Base-by-base conservation (phyloP, 2,113 vertebrate species). In the Oryzias melastigma region DNA sequence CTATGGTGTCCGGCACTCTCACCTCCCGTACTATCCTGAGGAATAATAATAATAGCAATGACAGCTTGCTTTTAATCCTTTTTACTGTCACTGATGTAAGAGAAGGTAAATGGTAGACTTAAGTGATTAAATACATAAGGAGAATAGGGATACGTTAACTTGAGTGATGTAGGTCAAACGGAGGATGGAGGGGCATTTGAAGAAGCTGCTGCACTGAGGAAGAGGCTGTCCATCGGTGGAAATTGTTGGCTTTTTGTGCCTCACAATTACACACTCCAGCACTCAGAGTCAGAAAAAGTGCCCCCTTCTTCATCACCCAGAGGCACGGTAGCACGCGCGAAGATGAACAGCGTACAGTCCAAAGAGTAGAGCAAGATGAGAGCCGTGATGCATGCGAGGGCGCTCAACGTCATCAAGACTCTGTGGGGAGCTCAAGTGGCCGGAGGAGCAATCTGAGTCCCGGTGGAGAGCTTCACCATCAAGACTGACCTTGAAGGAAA, bases 401-500 rank as follows among this genome's bases (percentile, higher is more conserved):
- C 43, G 27, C 14, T 6, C 4, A 0, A 27, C 35, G 3, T 66
- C 63, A 68, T 65, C 63, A 52, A 50, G 41, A 22, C 63, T 62
- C 66, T 64, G 24, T 17, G 17, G 47, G 69, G 62, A 61, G 53
- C 53, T 73, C 57, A 58, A 71, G 75, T 62, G 78, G 58, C 51
- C 62, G 16, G 48, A 22, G 68, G 69, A 79, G 67, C 70, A 73
- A 79, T 81, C 62, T 51, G 47, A 61, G 74, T 50, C 35, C 56
- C 44, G 17, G 22, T 45, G 58, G 57, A 68, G 58, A 44, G 71
- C 25, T 41, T 51, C 58, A 51, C 60, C n/a, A 63, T 70, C 57
- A 60, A 72, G 76, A 82, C 50, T 85, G 76, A 85, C 82, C 82
- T 85, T 77, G 76, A 45, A 4, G 57, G 68, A 68, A 78, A 72